These are phyloP conservation scores for Orbicella faveolata DNA, from an alignment of 64 coral and sea anemone genomes.

Conservation along the genomic window DNA sequence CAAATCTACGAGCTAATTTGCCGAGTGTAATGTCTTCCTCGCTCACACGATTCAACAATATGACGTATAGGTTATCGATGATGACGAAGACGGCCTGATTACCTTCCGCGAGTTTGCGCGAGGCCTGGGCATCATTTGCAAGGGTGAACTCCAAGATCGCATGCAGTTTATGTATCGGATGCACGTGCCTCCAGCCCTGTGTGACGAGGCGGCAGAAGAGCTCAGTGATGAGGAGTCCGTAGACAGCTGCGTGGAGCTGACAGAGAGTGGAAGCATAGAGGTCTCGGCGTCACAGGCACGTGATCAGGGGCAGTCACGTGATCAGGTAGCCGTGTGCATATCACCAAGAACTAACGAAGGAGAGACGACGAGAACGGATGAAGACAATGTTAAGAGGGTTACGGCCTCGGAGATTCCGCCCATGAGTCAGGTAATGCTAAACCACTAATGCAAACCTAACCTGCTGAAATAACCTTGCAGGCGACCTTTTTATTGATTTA, in stretches of 20 bases:
- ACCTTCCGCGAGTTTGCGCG: conserved; percentile 89
- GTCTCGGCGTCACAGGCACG: neutral
- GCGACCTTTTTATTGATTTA: too few species aligned
- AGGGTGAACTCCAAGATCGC: conserved; percentile 85
- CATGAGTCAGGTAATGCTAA: conserved; percentile 17
- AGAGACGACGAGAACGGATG: neutral
- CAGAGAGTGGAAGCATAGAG: conserved; percentile 49
- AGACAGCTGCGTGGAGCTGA: conserved; percentile 77
- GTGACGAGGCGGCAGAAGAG: conserved; percentile 28
- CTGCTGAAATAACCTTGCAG: too few species aligned
- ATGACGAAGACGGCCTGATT: conserved; percentile 79
- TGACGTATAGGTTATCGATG: conserved; percentile 74
- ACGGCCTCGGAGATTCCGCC: conserved; percentile 6
- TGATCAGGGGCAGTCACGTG: neutral
- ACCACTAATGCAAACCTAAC: too few species aligned
- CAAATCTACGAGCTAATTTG: too few species aligned
- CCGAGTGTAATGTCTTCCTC: neutral
- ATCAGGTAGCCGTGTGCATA: neutral
- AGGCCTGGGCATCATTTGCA: conserved; percentile 78
- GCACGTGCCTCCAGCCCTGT: conserved; percentile 71
- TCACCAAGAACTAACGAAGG: neutral
- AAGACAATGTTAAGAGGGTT: conserved; percentile 8
- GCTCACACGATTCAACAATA: neutral
- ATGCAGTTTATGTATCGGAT: conserved; percentile 90
- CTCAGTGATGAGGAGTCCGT: conserved; percentile 57